Percentiles rank a stretch among this genome's conserved stretches.
phyloP scores from a whole-genome alignment of 2,113 vertebrate species.

The Hemiprocne comata region DNA sequence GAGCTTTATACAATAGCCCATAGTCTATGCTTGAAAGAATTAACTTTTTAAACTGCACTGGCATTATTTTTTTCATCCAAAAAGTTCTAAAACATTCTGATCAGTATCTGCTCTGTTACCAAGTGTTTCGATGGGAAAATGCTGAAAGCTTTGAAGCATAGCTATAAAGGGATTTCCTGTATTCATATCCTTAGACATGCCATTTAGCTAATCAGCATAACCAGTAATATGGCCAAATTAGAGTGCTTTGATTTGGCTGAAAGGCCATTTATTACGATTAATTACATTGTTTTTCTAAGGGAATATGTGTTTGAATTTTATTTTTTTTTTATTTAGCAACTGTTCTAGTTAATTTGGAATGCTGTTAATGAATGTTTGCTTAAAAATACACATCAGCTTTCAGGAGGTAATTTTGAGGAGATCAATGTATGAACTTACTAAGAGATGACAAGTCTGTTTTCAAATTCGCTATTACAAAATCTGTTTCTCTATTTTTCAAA shows the following conservation, averaged over 20 bases:
- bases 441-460: background rate
- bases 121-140: background rate
- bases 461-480: background rate
- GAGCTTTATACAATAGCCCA: background rate
- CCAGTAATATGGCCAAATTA: background rate
- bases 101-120: constrained; percentile 13
- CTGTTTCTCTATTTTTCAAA: background rate
- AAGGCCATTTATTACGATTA: background rate
- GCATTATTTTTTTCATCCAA: background rate
- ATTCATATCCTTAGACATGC: constrained; percentile 8
- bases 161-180: constrained; percentile 33
- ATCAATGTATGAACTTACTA: background rate
- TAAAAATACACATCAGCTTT: background rate
- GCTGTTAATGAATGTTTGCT: background rate
- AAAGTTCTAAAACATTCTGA: constrained; percentile 42
- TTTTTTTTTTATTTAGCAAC: background rate
- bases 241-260: background rate
- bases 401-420: background rate
- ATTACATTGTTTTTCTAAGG: background rate
- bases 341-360: background rate
- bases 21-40: constrained; percentile 27
- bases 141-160: background rate
- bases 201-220: constrained; percentile 35
- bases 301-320: background rate
- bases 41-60: constrained; percentile 5